Conservation (phyloP, 2,113 vertebrate genomes). For the Hylia prasina region DNA sequence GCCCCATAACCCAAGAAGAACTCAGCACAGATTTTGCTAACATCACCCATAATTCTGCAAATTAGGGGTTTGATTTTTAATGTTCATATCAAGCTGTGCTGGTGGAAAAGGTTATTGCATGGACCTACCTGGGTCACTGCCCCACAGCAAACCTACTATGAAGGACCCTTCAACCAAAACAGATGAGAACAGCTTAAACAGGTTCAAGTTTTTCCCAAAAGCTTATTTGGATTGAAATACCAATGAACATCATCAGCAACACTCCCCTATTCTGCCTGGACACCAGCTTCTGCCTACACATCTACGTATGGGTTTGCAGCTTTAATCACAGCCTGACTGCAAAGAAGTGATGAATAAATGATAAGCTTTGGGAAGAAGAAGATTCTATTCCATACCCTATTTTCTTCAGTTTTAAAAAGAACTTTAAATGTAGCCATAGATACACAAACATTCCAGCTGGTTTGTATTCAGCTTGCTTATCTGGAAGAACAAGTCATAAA, state of each 20-base stretch:
- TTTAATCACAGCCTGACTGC: constrained; percentile 27
- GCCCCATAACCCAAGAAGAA: not conserved
- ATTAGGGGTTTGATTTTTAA: not conserved
- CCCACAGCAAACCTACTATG: not conserved
- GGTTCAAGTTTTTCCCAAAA: not conserved
- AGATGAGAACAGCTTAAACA: not conserved
- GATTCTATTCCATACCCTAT: not conserved
- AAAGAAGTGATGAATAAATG: constrained; percentile 30
- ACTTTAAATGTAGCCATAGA: not conserved
- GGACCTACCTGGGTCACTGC: not conserved
- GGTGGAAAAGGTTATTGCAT: not conserved
- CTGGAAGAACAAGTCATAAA: not conserved
- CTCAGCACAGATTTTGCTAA: not conserved
- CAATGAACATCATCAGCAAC: not conserved
- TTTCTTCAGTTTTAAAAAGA: constrained; percentile 11
- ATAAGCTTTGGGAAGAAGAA: not conserved
- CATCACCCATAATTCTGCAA: not conserved
- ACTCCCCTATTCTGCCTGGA: not conserved
- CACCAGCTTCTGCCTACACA: not conserved
- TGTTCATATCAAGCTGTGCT: not conserved
- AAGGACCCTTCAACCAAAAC: not conserved
- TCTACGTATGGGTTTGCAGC: not conserved
- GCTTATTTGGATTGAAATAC: not conserved
- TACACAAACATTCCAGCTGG: constrained; percentile 5
- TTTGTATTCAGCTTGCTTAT: constrained; percentile 3